Conservation (phyloP, 2,797 vertebrate species). For the Decapterus maruadsi region DNA sequence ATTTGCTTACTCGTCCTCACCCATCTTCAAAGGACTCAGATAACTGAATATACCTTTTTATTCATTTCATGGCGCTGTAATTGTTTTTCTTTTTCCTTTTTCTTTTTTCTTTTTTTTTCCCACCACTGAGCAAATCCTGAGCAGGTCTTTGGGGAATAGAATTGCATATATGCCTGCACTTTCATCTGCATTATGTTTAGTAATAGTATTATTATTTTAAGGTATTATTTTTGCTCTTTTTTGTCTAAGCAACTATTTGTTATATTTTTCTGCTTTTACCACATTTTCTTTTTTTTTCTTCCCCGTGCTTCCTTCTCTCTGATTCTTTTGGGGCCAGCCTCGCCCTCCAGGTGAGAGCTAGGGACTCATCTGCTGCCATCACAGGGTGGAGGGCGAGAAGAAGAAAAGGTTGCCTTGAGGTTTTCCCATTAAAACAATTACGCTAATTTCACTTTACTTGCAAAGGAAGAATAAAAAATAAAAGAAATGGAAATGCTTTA, state of each 20-base stretch:
- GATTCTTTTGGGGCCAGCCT: slow-evolving; percentile 54
- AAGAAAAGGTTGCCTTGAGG: slow-evolving; percentile 52
- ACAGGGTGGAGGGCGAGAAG: slow-evolving; percentile 36
- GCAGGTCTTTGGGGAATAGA: slow-evolving; percentile 65
- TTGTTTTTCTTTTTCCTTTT: slow-evolving; percentile 70
- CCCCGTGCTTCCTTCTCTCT: slow-evolving; percentile 5
- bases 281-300: slow-evolving; percentile 6
- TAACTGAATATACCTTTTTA: slow-evolving; percentile 77
- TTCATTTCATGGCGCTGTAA: slow-evolving; percentile 74
- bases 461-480: slow-evolving; percentile 29
- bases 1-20: slow-evolving; percentile 75
- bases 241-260: slow-evolving; percentile 11
- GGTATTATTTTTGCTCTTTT: slow-evolving; percentile 28
- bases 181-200: slow-evolving; percentile 75
- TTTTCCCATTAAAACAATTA: slow-evolving; percentile 81
- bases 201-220: slow-evolving; percentile 67
- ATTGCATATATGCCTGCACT: slow-evolving; percentile 55
- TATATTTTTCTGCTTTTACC: slow-evolving; percentile 44
- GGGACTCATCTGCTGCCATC: slow-evolving; percentile 70
- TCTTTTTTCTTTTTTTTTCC: slow-evolving; percentile 38
- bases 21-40: slow-evolving; percentile 77
- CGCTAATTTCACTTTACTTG: slow-evolving; percentile 72
- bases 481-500: slow-evolving; percentile 41
- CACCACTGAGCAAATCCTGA: slow-evolving; percentile 63
- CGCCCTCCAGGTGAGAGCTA: slow-evolving; percentile 52